Evolutionary conservation across 1,140 invertebrate species (phyloP), one percentile per base, ranked within the genome.

Genomic region (Apis florea): DNA sequence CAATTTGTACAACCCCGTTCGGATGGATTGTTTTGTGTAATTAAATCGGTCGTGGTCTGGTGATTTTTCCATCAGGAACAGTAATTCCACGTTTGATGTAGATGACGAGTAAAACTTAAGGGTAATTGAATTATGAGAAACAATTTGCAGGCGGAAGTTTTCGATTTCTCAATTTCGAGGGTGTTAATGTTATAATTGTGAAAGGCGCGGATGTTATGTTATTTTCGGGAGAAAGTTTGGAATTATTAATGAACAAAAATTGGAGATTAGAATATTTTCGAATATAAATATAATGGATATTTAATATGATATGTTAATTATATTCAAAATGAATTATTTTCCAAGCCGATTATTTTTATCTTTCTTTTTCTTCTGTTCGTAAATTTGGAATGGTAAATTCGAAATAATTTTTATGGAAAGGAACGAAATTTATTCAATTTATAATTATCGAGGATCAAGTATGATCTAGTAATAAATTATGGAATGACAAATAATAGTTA

Each of bases 11-110:
- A 24, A 31, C 17, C 31, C 19, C 47, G 1, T 26, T 31, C n/a
- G 11, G 19, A 3, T 24, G 56, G 49, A 78, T 61, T 40, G 47
- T 70, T 78, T 13, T 61, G 51, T 61, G 26, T 53, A 53, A 78
- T 78, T 51, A 69, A 69, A 78, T 78, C 19, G 17, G 12, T 17
- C n/a, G 10, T 5, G 61, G 17, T 12, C 0, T 17, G 10, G 3
- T 12, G 66, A 1, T 49, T 17, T n/a, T 40, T 9, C 10, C 53
- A 19, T 53, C n/a, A 21, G 8, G 1, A 15, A 24, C 3, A 19
- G 10, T 26, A 76, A 76, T 11, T 19, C 31, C 4, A 0, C 19
- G 24, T 64, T 19, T 2, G 21, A 10, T 19, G 5, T 4, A 15
- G 3, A 21, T 26, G 31, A 26, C n/a, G 13, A 49, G 15, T n/a